phyloP scores from a whole-genome alignment of 1,140 invertebrate genomes.

The Tetranychus cinnabarinus region DNA sequence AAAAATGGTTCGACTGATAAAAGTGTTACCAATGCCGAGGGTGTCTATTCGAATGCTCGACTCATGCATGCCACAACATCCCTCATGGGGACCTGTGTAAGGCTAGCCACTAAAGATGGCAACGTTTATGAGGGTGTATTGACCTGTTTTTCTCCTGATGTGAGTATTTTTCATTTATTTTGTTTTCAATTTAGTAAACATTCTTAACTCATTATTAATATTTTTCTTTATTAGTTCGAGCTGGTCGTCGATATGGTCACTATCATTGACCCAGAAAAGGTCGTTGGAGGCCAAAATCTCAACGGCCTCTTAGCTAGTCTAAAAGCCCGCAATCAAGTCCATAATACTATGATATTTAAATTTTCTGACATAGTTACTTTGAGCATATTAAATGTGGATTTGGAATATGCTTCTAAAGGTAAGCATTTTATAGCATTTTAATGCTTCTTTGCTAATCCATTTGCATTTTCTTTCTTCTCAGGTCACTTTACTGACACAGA shows the following conservation, averaged over 20 bases:
- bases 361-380: conserved; percentile 53
- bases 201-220: background rate
- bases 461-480: conserved; percentile 9
- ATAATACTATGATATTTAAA: conserved; percentile 60
- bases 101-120: conserved; percentile 37
- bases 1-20: no score
- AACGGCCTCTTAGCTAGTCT: conserved; percentile 3
- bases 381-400: conserved; percentile 49
- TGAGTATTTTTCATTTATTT: conserved; percentile 5
- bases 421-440: background rate
- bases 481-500: conserved; percentile 43
- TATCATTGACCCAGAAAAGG: background rate
- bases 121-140: conserved; percentile 61
- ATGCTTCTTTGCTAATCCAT: conserved; percentile 7
- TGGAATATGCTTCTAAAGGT: conserved; percentile 59
- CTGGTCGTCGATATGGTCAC: conserved; percentile 1
- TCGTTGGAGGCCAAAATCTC: conserved; percentile 1
- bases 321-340: background rate
- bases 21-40: conserved; percentile 26
- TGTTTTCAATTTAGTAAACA: background rate
- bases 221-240: conserved; percentile 1
- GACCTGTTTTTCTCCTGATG: conserved; percentile 50
- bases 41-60: conserved; percentile 58
- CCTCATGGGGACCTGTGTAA: conserved; percentile 52
- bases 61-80: conserved; percentile 63